These are phyloP conservation scores for Cephalopholis sonnerati DNA, from an alignment of 2,113 vertebrate species.

Conservation along the genomic window DNA sequence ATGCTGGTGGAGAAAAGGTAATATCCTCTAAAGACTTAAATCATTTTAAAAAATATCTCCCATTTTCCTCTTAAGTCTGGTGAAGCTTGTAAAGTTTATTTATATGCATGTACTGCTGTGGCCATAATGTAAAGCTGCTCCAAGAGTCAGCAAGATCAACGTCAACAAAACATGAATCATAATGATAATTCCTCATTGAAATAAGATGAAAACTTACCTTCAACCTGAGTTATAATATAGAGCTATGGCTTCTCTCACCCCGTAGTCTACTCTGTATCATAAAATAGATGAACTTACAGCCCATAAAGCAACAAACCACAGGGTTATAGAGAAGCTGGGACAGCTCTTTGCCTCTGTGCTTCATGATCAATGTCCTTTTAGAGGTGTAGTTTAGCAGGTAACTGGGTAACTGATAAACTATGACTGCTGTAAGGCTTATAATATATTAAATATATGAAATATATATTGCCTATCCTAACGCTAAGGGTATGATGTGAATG, in stretches of 20 bases:
- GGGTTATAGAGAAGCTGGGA: conserved; percentile 53
- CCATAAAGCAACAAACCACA: conserved; percentile 62
- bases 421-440: conserved; percentile 42
- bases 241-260: conserved; percentile 27
- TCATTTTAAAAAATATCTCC: too few relatives aligned
- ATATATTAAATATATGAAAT: conserved; percentile 49
- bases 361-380: conserved; percentile 65
- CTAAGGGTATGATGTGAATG: conserved; percentile 34
- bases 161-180: neutral
- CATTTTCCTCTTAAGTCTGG: too few relatives aligned
- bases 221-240: conserved; percentile 23
- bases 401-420: conserved; percentile 69
- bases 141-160: neutral
- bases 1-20: too few relatives aligned
- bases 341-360: conserved; percentile 31
- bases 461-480: conserved; percentile 15
- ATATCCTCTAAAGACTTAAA: too few relatives aligned
- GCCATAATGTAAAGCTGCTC: neutral
- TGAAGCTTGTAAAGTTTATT: neutral
- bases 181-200: conserved; percentile 14
- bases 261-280: conserved; percentile 41
- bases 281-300: conserved; percentile 51
- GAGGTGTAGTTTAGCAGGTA: conserved; percentile 68
- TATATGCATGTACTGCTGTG: too few relatives aligned
- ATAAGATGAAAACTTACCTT: neutral